Conservation (phyloP, 2,797 vertebrate genomes). For the Cheirogaleus major region DNA sequence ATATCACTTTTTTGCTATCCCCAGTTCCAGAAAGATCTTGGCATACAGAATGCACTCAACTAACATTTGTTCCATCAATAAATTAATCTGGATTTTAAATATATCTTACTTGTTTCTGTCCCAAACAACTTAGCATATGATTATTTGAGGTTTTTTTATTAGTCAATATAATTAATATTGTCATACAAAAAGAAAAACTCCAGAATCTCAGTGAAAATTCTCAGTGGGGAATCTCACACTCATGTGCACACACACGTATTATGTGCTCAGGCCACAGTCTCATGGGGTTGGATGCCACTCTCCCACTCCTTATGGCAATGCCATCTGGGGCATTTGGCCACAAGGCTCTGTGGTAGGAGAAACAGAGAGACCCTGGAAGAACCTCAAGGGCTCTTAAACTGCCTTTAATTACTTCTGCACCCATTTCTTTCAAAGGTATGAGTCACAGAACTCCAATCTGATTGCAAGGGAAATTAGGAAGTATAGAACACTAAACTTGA, state of each 20-base stretch:
- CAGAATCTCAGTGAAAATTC: neutral
- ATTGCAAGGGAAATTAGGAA: neutral
- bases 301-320: accelerated
- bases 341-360: neutral
- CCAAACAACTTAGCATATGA: neutral
- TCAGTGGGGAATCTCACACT: neutral
- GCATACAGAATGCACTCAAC: neutral
- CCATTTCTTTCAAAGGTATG: neutral
- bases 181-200: neutral
- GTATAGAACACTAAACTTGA: neutral
- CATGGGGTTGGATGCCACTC: neutral
- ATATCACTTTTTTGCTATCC: neutral
- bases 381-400: neutral
- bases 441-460: neutral
- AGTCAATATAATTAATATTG: neutral
- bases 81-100: neutral
- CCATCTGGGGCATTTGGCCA: neutral
- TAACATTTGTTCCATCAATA: neutral
- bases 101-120: neutral
- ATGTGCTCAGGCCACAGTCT: neutral
- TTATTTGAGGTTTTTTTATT: neutral
- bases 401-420: neutral
- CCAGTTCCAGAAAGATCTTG: neutral
- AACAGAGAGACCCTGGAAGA: neutral
- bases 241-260: accelerated